Percentiles rank a stretch among this genome's conserved stretches.
Conservation (phyloP, 2,113 vertebrate species). For the Onychorhynchus coronatus region DNA sequence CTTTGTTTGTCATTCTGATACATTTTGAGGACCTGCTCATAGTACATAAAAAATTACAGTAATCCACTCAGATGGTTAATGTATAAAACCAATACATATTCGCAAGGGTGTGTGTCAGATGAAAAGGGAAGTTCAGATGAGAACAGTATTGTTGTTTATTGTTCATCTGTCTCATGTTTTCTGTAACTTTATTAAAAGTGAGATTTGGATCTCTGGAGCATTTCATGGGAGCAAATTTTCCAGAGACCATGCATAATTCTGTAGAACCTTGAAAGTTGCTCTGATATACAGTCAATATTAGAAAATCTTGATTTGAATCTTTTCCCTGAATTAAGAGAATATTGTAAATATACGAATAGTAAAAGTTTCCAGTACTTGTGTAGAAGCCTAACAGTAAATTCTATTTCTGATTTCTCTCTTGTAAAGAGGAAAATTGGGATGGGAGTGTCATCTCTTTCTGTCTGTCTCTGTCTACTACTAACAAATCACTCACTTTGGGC, state of each 20-base stretch:
- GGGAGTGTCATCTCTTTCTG: not conserved
- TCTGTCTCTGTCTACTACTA: not conserved
- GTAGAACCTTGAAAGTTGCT: not conserved
- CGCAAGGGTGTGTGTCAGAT: not conserved
- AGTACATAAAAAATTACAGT: not conserved
- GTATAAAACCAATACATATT: not conserved
- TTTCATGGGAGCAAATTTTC: not conserved
- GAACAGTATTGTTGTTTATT: not conserved
- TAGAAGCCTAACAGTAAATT: not conserved
- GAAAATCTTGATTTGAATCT: not conserved
- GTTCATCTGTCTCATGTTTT: not conserved
- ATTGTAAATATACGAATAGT: not conserved
- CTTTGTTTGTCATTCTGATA: not conserved
- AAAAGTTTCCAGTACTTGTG: not conserved
- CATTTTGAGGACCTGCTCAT: not conserved
- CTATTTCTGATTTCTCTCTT: not conserved
- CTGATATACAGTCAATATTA: not conserved
- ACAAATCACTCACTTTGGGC: not conserved
- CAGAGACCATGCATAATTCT: not conserved
- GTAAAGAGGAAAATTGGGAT: not conserved
- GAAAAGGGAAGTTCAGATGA: not conserved
- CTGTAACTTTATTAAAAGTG: not conserved
- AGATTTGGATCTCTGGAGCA: not conserved
- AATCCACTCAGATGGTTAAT: not conserved
- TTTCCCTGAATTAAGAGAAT: not conserved